Evolutionary conservation across 2,797 vertebrate species (phyloP).

Genomic region (Mergus octosetaceus): DNA sequence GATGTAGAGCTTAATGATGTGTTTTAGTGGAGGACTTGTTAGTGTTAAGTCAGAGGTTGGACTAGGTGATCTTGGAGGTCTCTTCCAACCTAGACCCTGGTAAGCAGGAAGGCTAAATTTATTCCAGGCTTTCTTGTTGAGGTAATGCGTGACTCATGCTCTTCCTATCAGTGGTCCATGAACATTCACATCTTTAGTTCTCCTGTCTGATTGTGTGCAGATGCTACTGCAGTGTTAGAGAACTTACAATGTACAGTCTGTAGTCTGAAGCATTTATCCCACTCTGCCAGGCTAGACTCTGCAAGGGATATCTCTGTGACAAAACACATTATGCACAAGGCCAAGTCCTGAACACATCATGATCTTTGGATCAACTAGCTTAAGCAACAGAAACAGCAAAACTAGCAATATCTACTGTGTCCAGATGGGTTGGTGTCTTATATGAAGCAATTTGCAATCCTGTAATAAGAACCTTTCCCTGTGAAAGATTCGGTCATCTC

Average conservation of each 20-base stretch:
- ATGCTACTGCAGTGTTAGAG: background rate
- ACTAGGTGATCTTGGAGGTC: too few relatives aligned
- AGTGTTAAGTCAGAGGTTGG: too few relatives aligned
- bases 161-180: background rate
- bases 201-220: background rate
- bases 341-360: background rate
- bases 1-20: too few relatives aligned
- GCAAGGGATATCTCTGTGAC: background rate
- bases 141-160: background rate
- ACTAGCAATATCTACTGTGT: rapidly evolving
- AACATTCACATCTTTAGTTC: background rate
- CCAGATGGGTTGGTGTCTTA: background rate
- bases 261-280: background rate
- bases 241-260: background rate
- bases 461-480: background rate
- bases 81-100: background rate
- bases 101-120: background rate
- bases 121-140: background rate
- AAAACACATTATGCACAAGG: background rate
- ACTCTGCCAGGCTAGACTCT: background rate
- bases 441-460: background rate
- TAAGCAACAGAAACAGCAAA: background rate
- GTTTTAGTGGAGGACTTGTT: too few relatives aligned
- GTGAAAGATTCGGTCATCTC: background rate
- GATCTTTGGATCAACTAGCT: background rate